A percentile compares a stretch with the other conserved stretches of the same genome.
Conservation (phyloP, 2,888 invertebrate species). For the Osedax frankpressi region DNA sequence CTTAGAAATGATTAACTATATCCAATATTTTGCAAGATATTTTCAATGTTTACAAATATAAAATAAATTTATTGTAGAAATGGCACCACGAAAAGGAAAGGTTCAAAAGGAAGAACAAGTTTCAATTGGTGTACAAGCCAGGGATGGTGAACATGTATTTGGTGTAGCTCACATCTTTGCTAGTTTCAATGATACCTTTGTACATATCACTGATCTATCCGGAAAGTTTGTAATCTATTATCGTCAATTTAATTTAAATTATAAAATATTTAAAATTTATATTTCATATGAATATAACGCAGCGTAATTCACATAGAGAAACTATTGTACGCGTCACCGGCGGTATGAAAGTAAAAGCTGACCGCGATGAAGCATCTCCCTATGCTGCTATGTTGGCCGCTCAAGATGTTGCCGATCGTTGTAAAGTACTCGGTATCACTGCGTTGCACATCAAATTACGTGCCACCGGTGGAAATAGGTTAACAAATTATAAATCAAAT, state of each 20-base stretch:
- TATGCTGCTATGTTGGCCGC: constrained; percentile 99
- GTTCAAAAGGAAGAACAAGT: constrained; percentile 80
- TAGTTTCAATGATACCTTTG: constrained; percentile 99
- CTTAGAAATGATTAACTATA: too few species aligned
- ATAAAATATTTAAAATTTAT: too few species aligned
- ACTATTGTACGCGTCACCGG: constrained; percentile 67
- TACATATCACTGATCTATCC: constrained; percentile 96
- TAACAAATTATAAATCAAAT: too few species aligned
- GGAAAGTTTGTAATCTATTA: constrained; percentile 55
- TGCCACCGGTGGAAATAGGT: constrained; percentile 86
- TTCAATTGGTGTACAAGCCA: constrained; percentile 84
- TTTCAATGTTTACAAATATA: background rate
- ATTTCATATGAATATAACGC: too few species aligned
- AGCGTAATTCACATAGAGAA: constrained; percentile 46
- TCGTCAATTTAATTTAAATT: too few species aligned
- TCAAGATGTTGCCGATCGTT: constrained; percentile 98
- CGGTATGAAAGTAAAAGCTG: constrained; percentile 97
- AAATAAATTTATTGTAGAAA: constrained; percentile 40
- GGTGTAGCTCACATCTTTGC: constrained; percentile 99
- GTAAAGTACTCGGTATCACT: constrained; percentile 88
- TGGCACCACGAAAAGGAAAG: constrained; percentile 97
- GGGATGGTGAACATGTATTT: constrained; percentile 92
- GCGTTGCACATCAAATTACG: constrained; percentile 94
- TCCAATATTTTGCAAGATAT: background rate
- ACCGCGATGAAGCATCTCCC: constrained; percentile 98